Percentiles rank a stretch among this genome's conserved stretches.
These are phyloP conservation scores for Decapterus maruadsi DNA, from an alignment of 2,797 vertebrate genomes.

Conservation along the genomic window DNA sequence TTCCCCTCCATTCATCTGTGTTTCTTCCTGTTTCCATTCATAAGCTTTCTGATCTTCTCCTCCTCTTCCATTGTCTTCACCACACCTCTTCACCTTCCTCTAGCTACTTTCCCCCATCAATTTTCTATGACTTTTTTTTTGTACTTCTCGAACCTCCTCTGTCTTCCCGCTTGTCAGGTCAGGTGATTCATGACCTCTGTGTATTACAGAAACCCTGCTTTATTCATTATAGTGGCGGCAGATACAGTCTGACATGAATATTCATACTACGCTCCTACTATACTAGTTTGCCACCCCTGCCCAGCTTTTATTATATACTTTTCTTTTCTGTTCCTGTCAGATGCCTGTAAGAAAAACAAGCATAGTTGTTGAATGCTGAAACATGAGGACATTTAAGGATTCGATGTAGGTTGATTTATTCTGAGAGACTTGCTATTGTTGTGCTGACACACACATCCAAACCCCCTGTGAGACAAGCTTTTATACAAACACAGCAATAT, in stretches of 20 bases:
- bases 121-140: conserved; percentile 14
- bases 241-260: conserved; percentile 20
- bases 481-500: conserved; percentile 63
- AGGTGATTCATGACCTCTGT: conserved; percentile 36
- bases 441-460: conserved; percentile 51
- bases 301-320: conserved; percentile 3
- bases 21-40: neutral
- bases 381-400: conserved; percentile 26
- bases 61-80: neutral
- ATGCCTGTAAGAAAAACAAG: conserved; percentile 47
- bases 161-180: conserved; percentile 14
- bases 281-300: neutral
- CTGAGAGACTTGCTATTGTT: conserved; percentile 45
- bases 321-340: conserved; percentile 18
- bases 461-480: conserved; percentile 47
- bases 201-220: conserved; percentile 6
- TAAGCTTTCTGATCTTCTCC: conserved; percentile 16
- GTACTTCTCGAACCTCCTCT: neutral
- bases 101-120: conserved; percentile 16
- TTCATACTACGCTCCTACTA: conserved; percentile 14
- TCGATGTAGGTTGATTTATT: conserved; percentile 48
- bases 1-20: neutral
- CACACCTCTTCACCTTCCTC: conserved; percentile 1
- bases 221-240: neutral
- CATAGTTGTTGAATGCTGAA: conserved; percentile 55